A percentile compares a stretch with the other conserved stretches of the same genome.
These are phyloP conservation scores for Ambastaia sidthimunki DNA, from an alignment of 2,797 vertebrate species.

Conservation along the genomic window DNA sequence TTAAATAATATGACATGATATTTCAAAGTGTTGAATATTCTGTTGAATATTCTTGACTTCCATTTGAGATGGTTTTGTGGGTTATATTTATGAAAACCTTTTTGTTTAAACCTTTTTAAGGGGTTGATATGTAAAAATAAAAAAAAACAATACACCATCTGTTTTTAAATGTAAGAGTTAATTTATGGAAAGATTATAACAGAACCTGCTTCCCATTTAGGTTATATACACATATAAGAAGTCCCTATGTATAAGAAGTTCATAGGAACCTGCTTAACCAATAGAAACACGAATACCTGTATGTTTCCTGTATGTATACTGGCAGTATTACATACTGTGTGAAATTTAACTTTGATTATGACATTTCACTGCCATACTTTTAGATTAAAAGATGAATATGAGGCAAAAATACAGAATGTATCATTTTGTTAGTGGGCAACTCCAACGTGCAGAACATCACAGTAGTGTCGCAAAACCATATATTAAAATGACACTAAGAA, in stretches of 20 bases:
- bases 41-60: not conserved
- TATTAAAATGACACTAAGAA: too few relatives aligned
- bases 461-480: not conserved
- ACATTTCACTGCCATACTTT: too few relatives aligned
- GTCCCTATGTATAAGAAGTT: too few relatives aligned
- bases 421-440: too few relatives aligned
- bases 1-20: not conserved
- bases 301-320: too few relatives aligned
- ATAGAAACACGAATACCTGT: too few relatives aligned
- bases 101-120: not conserved
- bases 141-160: slow-evolving; percentile 34
- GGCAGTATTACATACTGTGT: too few relatives aligned
- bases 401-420: too few relatives aligned
- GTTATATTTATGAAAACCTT: not conserved
- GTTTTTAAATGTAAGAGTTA: slow-evolving; percentile 5
- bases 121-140: not conserved
- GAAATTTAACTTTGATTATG: too few relatives aligned
- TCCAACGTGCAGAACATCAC: too few relatives aligned
- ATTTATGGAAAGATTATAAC: slow-evolving; percentile 21
- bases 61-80: not conserved
- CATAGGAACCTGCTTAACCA: too few relatives aligned
- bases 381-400: too few relatives aligned
- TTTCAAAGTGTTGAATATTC: not conserved
- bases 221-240: not conserved
- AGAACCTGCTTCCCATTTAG: not conserved